Evolutionary conservation across 2,113 vertebrate genomes (phyloP), one percentile per base, ranked within the genome.

Genomic region (Triplophysa tibetana): DNA sequence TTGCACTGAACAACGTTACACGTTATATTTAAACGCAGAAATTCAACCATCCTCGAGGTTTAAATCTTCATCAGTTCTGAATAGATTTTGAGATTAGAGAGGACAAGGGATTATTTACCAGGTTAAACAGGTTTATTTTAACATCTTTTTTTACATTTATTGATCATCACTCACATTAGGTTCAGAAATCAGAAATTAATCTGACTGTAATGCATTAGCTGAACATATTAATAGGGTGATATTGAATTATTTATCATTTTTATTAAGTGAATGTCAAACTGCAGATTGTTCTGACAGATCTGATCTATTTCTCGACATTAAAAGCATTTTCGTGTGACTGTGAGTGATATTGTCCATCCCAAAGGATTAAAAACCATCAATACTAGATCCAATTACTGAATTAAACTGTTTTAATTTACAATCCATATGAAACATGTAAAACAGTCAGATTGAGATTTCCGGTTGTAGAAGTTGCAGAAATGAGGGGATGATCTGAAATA

Each of bases 21-120:
- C 24, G 24, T 24, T 24, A 24, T 29, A 70, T 70, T 16, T n/a
- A 33, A 24, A 45, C 19, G 24, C 29, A 54, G 1, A 1, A 21
- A 29, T 29, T 10, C 21, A 33, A 33, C 9, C 9, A 10, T 4
- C 52, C 26, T 21, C 14, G 17, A n/a, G 17, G 17, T 8, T n/a
- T 9, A 21, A 21, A n/a, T 21, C 41, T 2, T 12, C 38, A 38
- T 23, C n/a, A 9, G 12, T 73, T 21, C 41, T 43, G 21, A 14
- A 56, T 43, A 61, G 33, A 74, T 74, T 6, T 17, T 43, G 23
- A 29, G 56, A 60, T 43, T 61, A 43, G 23, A 43, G 29, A 60
- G 19, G 29, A 13, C 70, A 73, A 21, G n/a, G 54, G 70, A 73
- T 73, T 73, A 72, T 41, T 73, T 23, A 41, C 3, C 33, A 60